These are phyloP conservation scores for Helogale parvula DNA, from an alignment of 2,113 vertebrate species.

Conservation along the genomic window DNA sequence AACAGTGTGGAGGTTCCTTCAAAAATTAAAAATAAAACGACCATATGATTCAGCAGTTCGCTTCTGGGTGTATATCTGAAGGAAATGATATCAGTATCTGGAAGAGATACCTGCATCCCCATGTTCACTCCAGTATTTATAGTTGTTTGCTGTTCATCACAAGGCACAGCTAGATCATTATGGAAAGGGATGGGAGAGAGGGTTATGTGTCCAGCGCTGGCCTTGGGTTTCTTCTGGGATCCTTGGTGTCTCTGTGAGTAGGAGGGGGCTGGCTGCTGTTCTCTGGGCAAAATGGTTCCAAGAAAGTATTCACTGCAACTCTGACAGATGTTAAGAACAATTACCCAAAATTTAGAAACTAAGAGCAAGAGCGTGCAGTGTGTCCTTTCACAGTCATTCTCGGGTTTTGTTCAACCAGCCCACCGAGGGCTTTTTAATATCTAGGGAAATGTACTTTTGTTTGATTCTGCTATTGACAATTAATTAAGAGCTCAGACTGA, in stretches of 20 bases:
- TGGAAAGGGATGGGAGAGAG: not conserved
- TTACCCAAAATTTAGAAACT: not conserved
- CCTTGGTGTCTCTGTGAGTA: not conserved
- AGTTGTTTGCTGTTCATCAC: not conserved
- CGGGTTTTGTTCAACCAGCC: not conserved
- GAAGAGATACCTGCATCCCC: not conserved
- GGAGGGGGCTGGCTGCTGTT: not conserved
- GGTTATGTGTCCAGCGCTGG: not conserved
- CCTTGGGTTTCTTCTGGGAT: not conserved
- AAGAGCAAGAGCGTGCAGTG: not conserved
- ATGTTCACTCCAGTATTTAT: not conserved
- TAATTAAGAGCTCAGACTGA: constrained; percentile 31
- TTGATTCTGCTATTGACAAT: constrained; percentile 35
- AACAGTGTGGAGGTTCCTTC: not conserved
- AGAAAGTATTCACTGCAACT: not conserved
- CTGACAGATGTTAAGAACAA: not conserved
- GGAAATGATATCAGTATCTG: not conserved
- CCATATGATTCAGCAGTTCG: not conserved
- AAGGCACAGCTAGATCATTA: not conserved
- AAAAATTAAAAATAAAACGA: not conserved
- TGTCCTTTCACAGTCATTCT: not conserved
- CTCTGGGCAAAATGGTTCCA: not conserved
- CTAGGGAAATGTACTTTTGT: not conserved
- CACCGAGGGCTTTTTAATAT: not conserved
- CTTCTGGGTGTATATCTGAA: not conserved